Percentiles rank a stretch among this genome's conserved stretches.
Evolutionary conservation across 2,113 vertebrate genomes (phyloP).

Genomic region (Rostratula benghalensis): DNA sequence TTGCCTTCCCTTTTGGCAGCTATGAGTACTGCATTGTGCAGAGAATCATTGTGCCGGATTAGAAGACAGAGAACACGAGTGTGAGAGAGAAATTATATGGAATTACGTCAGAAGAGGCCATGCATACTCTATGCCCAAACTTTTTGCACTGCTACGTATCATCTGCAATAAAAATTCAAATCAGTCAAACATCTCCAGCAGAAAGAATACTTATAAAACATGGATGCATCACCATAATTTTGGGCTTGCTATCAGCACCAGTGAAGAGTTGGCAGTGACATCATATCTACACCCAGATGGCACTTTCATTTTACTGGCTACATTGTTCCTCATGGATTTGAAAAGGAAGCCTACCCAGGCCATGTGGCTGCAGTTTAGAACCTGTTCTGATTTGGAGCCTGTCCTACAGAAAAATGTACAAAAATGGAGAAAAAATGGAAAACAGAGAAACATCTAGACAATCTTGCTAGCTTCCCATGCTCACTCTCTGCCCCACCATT

Average conservation of each 20-base stretch:
- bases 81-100: neutral
- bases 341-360: constrained; percentile 65
- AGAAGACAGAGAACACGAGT: neutral
- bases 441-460: neutral
- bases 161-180: constrained; percentile 76
- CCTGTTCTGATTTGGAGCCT: constrained; percentile 13
- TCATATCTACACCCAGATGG: constrained; percentile 76
- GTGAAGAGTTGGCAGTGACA: constrained; percentile 72
- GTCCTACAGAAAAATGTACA: neutral
- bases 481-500: neutral
- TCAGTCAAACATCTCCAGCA: constrained; percentile 65
- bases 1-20: constrained; percentile 22
- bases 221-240: constrained; percentile 67
- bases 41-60: neutral
- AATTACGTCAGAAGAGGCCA: constrained; percentile 36
- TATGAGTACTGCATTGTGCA: neutral
- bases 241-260: constrained; percentile 69
- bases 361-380: constrained; percentile 51
- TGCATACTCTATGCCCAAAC: constrained; percentile 41
- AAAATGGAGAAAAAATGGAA: constrained; percentile 31
- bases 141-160: constrained; percentile 57
- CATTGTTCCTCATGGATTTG: constrained; percentile 69
- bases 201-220: constrained; percentile 68
- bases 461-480: neutral
- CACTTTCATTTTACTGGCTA: constrained; percentile 73